Evolutionary conservation across 2,113 vertebrate species (phyloP).

Genomic region (Zosterops hypoxanthus): DNA sequence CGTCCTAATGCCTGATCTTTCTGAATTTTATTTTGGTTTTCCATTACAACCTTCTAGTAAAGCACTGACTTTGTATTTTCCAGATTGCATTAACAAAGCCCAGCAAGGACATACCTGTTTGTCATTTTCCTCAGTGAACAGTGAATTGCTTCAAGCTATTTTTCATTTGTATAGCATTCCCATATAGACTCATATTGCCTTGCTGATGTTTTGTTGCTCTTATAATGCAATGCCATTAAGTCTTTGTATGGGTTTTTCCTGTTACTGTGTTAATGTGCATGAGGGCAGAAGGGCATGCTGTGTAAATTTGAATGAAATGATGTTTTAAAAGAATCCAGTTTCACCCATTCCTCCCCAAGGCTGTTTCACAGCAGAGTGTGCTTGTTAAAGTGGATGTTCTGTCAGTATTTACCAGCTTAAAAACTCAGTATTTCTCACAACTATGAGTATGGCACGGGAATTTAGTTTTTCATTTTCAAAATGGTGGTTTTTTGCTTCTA

Average conservation of each 20-base stretch:
- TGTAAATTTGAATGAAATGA: constrained; percentile 19
- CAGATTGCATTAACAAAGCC: not conserved
- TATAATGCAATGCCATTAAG: not conserved
- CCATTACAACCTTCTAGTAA: not conserved
- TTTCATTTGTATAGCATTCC: not conserved
- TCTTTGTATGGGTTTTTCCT: not conserved
- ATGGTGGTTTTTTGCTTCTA: not conserved
- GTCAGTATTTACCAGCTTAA: not conserved
- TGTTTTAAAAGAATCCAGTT: not conserved
- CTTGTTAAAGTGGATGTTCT: not conserved
- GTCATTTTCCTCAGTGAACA: not conserved
- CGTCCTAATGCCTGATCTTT: not conserved
- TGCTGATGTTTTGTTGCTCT: not conserved
- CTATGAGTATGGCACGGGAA: not conserved
- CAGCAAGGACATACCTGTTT: not conserved
- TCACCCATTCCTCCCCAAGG: not conserved
- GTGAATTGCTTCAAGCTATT: not conserved
- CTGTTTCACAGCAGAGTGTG: not conserved
- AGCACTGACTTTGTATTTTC: not conserved
- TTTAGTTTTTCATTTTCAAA: not conserved
- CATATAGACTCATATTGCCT: not conserved
- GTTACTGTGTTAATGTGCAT: not conserved
- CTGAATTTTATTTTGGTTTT: not conserved
- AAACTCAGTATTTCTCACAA: not conserved
- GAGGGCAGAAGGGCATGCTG: not conserved